Evolutionary conservation across 2,113 vertebrate genomes (phyloP).

Genomic region (Rhinogobius similis): DNA sequence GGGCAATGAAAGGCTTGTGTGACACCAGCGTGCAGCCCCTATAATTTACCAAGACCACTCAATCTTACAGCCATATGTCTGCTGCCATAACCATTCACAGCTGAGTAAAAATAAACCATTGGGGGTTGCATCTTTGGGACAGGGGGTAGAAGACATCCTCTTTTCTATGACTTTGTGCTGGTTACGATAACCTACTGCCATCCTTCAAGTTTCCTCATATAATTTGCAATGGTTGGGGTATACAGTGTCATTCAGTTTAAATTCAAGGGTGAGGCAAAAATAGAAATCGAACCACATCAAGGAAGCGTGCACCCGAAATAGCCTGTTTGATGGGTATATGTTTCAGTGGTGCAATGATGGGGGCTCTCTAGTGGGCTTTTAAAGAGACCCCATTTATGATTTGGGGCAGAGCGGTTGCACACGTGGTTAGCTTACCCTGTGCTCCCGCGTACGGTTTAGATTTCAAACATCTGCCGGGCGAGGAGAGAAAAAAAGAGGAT

Average conservation of each 20-base stretch:
- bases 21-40: constrained; percentile 67
- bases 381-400: constrained; percentile 63
- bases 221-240: constrained; percentile 71
- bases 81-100: constrained; percentile 74
- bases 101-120: constrained; percentile 75
- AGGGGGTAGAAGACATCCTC: constrained; percentile 59
- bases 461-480: constrained; percentile 41
- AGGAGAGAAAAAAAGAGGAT: constrained; percentile 18
- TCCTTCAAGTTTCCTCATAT: constrained; percentile 62
- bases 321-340: constrained; percentile 73
- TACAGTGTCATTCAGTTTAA: constrained; percentile 67
- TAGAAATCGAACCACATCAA: constrained; percentile 76
- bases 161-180: constrained; percentile 61
- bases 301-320: constrained; percentile 62
- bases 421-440: constrained; percentile 59
- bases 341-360: constrained; percentile 68
- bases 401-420: constrained; percentile 60
- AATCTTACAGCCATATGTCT: constrained; percentile 73
- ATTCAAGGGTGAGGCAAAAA: constrained; percentile 72
- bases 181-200: constrained; percentile 71
- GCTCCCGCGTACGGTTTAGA: constrained; percentile 52
- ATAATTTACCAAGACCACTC: constrained; percentile 78
- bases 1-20: constrained; percentile 69
- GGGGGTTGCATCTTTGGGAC: constrained; percentile 64
- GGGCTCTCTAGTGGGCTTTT: constrained; percentile 65